Evolutionary conservation across 2,113 vertebrate genomes (phyloP).

Genomic region (Erythrocercus mccallii): DNA sequence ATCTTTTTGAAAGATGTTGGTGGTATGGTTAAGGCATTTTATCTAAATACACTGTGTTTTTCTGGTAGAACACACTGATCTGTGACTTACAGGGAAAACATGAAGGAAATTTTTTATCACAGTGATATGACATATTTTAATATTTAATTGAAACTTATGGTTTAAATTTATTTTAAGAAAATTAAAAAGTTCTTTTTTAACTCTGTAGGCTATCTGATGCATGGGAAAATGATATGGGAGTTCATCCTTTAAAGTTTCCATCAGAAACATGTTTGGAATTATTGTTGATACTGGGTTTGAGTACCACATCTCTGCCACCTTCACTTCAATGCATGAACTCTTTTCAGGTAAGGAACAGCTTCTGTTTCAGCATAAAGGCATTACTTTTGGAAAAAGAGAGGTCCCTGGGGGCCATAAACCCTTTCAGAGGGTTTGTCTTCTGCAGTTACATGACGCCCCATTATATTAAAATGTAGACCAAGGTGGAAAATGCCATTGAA

Average conservation of each 20-base stretch:
- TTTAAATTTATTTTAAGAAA: neutral
- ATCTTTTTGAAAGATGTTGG: neutral
- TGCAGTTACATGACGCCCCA: neutral
- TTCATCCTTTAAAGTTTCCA: slow-evolving; percentile 85
- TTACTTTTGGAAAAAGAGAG: neutral
- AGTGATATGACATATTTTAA: neutral
- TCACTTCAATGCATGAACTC: slow-evolving; percentile 86
- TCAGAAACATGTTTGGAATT: slow-evolving; percentile 87
- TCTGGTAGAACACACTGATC: neutral
- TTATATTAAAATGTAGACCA: neutral
- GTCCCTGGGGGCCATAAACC: neutral
- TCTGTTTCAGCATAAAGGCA: neutral
- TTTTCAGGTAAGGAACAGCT: slow-evolving; percentile 82
- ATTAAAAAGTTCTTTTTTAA: neutral
- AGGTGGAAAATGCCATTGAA: neutral
- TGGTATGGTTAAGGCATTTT: neutral
- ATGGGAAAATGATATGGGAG: slow-evolving; percentile 88
- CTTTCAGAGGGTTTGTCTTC: neutral
- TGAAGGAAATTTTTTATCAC: neutral
- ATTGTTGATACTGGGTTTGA: slow-evolving; percentile 78
- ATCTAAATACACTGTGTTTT: neutral
- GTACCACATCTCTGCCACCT: slow-evolving; percentile 77
- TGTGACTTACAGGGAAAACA: neutral
- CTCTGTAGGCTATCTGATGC: slow-evolving; percentile 74
- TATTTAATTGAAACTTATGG: neutral